Evolutionary conservation across 2,888 invertebrate genomes (phyloP).

Genomic region (Nezara viridula): DNA sequence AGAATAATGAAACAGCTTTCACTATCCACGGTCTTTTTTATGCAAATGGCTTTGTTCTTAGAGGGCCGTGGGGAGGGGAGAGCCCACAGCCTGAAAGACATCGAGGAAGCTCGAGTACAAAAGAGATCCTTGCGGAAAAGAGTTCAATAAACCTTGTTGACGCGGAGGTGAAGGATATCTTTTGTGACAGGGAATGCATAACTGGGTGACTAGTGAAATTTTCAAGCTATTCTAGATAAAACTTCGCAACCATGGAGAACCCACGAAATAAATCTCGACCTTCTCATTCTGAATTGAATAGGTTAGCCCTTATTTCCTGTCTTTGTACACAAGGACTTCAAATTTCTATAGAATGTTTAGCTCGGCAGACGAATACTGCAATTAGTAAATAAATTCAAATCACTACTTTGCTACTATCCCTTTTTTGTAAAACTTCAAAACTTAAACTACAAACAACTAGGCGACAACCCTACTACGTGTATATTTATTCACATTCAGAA

Average conservation of each 20-base stretch:
- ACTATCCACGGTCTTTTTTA: background rate
- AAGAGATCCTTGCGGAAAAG: conserved; percentile 19
- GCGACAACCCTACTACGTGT: no score
- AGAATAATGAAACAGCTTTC: conserved; percentile 20
- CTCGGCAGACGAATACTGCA: no score
- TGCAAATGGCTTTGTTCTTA: conserved; percentile 15
- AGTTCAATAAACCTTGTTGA: conserved; percentile 13
- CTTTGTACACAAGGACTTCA: no score
- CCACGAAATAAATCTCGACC: background rate
- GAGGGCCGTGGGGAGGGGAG: background rate
- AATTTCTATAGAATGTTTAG: no score
- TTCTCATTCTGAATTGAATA: background rate
- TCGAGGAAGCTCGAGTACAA: conserved; percentile 4
- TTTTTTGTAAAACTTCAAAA: no score
- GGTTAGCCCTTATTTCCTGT: no score
- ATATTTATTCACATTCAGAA: no score
- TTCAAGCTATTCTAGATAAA: background rate
- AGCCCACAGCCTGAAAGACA: background rate
- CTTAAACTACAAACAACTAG: no score
- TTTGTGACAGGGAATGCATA: background rate
- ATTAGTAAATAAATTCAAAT: no score
- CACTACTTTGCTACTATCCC: no score
- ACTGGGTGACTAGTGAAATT: background rate
- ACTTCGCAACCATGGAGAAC: background rate
- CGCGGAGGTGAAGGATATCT: background rate